These are phyloP conservation scores for Xiphophorus birchmanni DNA, from an alignment of 2,797 vertebrate genomes.

Conservation along the genomic window DNA sequence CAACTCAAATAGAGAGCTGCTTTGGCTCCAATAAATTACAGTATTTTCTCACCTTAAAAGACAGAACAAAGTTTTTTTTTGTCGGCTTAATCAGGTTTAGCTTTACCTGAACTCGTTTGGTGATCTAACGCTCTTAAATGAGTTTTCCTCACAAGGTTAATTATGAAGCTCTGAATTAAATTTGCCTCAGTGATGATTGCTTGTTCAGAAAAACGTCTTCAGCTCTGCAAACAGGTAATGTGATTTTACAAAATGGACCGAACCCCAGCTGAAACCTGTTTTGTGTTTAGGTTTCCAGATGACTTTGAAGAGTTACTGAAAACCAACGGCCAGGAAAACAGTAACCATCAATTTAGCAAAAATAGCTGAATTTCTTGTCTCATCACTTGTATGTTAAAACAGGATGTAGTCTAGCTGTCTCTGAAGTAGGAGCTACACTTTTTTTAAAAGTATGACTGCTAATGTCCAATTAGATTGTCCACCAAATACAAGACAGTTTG, in stretches of 20 bases:
- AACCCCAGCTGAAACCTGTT: slow-evolving; percentile 36
- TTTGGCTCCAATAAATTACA: slow-evolving; percentile 71
- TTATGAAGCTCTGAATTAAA: slow-evolving; percentile 82
- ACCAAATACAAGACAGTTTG: not conserved
- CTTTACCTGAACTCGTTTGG: slow-evolving; percentile 82
- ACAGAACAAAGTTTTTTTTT: slow-evolving; percentile 57
- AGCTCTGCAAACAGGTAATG: slow-evolving; percentile 56
- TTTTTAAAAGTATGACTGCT: not conserved
- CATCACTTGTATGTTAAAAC: not conserved
- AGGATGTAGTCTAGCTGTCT: not conserved
- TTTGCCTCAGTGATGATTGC: slow-evolving; percentile 79
- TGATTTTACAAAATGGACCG: slow-evolving; percentile 54
- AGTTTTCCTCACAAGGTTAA: slow-evolving; percentile 81
- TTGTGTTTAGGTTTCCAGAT: slow-evolving; percentile 35
- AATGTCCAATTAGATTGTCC: not conserved
- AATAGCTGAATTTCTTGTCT: not conserved
- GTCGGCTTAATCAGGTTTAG: slow-evolving; percentile 75
- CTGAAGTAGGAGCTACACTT: not conserved
- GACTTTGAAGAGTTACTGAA: slow-evolving; percentile 48
- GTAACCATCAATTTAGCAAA: slow-evolving; percentile 3
- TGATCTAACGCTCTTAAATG: slow-evolving; percentile 83
- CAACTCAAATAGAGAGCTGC: slow-evolving; percentile 75
- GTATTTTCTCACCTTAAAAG: slow-evolving; percentile 71
- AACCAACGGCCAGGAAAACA: slow-evolving; percentile 21
- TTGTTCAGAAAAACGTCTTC: slow-evolving; percentile 74